Conservation (phyloP, 1,140 invertebrate genomes). For the Tribolium castaneum region DNA sequence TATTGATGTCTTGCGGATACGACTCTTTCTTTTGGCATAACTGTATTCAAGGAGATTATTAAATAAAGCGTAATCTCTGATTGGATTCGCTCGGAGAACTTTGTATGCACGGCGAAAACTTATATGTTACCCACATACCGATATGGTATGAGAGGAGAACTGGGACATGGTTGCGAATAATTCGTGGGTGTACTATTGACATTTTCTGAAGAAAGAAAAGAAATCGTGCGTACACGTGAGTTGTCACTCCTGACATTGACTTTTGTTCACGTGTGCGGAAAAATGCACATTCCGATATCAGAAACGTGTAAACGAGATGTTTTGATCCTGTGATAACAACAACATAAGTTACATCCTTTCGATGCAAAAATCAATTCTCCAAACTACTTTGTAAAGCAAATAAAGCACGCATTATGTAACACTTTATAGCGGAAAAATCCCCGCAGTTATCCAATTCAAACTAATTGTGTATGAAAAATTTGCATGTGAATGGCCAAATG, state of each 20-base stretch:
- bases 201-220: neutral
- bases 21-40: constrained; percentile 5
- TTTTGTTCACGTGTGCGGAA: neutral
- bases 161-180: constrained; percentile 22
- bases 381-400: too few relatives aligned
- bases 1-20: constrained; percentile 17
- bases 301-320: too few relatives aligned
- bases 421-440: constrained; percentile 5
- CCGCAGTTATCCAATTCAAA: constrained; percentile 26
- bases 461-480: constrained; percentile 19
- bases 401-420: neutral
- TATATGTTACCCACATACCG: constrained; percentile 20
- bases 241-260: neutral
- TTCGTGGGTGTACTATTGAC: constrained; percentile 20
- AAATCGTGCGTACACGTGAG: neutral
- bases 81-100: neutral
- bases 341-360: too few relatives aligned
- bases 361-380: too few relatives aligned
- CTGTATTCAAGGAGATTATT: constrained; percentile 24
- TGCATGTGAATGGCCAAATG: constrained; percentile 6
- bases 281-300: too few relatives aligned
- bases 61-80: neutral
- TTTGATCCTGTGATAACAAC: too few relatives aligned
- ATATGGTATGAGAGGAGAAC: neutral
- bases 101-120: constrained; percentile 17